A percentile compares a stretch with the other conserved stretches of the same genome.
Evolutionary conservation across 2,113 vertebrate genomes (phyloP).

Genomic region (Lophotis ruficrista): DNA sequence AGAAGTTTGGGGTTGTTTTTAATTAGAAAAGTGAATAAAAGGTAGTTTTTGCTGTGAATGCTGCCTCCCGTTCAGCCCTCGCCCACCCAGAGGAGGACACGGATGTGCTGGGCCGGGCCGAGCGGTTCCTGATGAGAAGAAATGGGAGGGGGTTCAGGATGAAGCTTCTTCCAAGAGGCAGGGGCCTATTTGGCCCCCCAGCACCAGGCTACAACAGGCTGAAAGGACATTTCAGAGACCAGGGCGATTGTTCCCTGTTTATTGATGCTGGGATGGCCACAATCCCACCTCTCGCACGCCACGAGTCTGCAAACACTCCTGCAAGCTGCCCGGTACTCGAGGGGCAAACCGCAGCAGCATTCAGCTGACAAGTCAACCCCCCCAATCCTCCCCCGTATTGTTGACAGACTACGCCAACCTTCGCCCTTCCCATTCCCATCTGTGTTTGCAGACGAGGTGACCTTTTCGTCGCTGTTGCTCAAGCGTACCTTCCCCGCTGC

Average conservation of each 20-base stretch:
- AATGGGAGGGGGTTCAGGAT: neutral
- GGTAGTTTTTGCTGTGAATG: fast-evolving
- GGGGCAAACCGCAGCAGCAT: neutral
- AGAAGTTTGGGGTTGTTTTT: neutral
- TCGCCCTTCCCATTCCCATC: neutral
- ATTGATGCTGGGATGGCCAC: fast-evolving
- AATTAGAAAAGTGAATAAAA: neutral
- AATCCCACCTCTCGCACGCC: neutral
- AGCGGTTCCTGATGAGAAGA: neutral
- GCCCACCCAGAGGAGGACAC: neutral
- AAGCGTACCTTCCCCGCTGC: neutral
- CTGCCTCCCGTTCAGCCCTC: neutral
- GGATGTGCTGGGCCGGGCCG: neutral
- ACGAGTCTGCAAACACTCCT: neutral
- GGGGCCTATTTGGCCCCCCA: neutral
- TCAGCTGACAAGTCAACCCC: neutral
- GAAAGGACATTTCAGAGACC: fast-evolving
- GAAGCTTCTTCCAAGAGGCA: neutral
- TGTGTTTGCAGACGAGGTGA: neutral
- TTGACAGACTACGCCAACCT: neutral
- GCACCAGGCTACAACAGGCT: neutral
- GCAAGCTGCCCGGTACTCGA: neutral
- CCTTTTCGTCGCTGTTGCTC: neutral
- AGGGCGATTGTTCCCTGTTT: fast-evolving
- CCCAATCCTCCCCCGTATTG: neutral